phyloP scores from a whole-genome alignment of 2,888 invertebrate genomes.

The Labia minor region DNA sequence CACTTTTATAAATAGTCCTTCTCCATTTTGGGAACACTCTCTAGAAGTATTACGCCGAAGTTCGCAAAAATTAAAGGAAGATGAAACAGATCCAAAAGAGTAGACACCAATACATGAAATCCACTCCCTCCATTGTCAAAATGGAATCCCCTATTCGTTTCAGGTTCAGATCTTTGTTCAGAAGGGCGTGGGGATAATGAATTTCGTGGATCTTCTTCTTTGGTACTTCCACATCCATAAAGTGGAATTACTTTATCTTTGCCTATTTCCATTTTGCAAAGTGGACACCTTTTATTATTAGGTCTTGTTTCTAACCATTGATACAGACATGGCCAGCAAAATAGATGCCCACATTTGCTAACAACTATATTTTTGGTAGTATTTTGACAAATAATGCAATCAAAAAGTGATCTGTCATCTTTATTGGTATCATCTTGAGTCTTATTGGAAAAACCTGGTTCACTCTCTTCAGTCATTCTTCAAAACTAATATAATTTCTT shows the following conservation, averaged over 20 bases:
- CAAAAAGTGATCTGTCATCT: slow-evolving; percentile 69
- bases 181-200: slow-evolving; percentile 87
- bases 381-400: slow-evolving; percentile 98
- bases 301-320: slow-evolving; percentile 96
- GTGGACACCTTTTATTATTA: slow-evolving; percentile 86
- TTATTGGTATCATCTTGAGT: slow-evolving; percentile 55
- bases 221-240: slow-evolving; percentile 86
- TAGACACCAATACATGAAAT: slow-evolving; percentile 95
- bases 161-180: slow-evolving; percentile 88
- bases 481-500: too few species aligned
- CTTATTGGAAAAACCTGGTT: slow-evolving; percentile 32
- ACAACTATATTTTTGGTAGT: slow-evolving; percentile 97
- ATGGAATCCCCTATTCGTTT: slow-evolving; percentile 62
- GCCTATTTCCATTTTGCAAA: slow-evolving; percentile 96
- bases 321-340: slow-evolving; percentile 94
- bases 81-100: slow-evolving; percentile 94
- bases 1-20: slow-evolving; percentile 84
- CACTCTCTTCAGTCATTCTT: slow-evolving; percentile 26
- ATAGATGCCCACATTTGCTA: slow-evolving; percentile 96
- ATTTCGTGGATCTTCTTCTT: slow-evolving; percentile 81
- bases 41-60: slow-evolving; percentile 63
- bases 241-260: slow-evolving; percentile 96
- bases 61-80: slow-evolving; percentile 86
- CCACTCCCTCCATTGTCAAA: slow-evolving; percentile 83
- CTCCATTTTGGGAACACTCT: slow-evolving; percentile 76